Evolutionary conservation across 2,113 vertebrate species (phyloP).

Genomic region (Syrmaticus mikado): DNA sequence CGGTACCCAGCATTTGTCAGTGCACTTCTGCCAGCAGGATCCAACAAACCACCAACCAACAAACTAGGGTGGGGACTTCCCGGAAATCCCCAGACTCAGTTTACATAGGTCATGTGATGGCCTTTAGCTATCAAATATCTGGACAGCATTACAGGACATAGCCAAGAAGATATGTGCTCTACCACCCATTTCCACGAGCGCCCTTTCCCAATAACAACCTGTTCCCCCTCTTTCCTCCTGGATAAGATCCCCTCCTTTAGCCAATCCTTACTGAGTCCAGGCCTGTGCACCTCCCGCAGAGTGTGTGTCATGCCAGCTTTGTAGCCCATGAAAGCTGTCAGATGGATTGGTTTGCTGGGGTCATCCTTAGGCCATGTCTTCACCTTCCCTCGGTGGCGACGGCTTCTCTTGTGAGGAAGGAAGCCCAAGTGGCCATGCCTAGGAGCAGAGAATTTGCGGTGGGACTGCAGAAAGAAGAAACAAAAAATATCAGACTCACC

Average conservation of each 20-base stretch:
- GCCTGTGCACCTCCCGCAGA: conserved; percentile 79
- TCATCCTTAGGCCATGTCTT: conserved; percentile 84
- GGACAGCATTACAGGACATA: neutral
- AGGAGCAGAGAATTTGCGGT: conserved; percentile 85
- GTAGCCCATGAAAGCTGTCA: conserved; percentile 86
- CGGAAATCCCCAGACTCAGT: neutral
- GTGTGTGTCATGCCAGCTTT: conserved; percentile 87
- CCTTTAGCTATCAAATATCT: neutral
- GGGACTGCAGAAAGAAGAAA: conserved; percentile 66
- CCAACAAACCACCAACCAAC: neutral
- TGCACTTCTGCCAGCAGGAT: neutral
- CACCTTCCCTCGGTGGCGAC: conserved; percentile 82
- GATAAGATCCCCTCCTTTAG: neutral
- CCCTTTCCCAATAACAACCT: neutral
- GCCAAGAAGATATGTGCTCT: neutral
- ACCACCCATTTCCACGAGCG: neutral
- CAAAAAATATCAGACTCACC: neutral
- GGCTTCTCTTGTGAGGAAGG: conserved; percentile 81
- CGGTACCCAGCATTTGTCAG: neutral
- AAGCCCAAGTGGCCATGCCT: conserved; percentile 85
- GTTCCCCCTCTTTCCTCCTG: neutral
- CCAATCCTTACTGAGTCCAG: conserved; percentile 80
- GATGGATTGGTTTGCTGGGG: conserved; percentile 80
- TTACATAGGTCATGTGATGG: rapidly evolving
- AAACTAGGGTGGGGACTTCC: rapidly evolving